A percentile compares a stretch with the other conserved stretches of the same genome.
Conservation (phyloP, 2,797 vertebrate species). For the Enteromius unitaeniatus region DNA sequence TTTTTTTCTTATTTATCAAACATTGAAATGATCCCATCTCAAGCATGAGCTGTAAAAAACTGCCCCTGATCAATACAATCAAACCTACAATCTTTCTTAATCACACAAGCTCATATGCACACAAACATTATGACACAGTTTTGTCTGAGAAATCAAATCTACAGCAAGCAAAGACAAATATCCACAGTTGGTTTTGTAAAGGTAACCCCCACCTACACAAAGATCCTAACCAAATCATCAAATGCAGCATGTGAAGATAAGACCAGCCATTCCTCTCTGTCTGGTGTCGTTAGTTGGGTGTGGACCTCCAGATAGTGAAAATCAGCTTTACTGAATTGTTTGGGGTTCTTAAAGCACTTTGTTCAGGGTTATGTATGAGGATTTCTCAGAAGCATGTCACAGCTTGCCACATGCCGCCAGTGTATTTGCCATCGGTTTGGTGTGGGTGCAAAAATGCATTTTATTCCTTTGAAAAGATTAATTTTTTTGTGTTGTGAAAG, state of each 20-base stretch:
- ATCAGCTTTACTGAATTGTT: slow-evolving; percentile 28
- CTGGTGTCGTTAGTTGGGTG: slow-evolving; percentile 14
- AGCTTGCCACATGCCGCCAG: slow-evolving; percentile 1
- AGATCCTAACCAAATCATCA: background rate
- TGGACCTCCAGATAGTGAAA: slow-evolving; percentile 21
- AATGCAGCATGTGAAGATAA: background rate
- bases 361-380: slow-evolving; percentile 18
- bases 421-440: background rate
- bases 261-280: background rate
- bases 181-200: background rate
- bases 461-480: background rate
- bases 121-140: slow-evolving; percentile 1
- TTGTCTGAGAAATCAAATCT: background rate
- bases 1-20: background rate
- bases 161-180: background rate
- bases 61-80: too few species aligned
- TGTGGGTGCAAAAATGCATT: background rate
- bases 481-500: background rate
- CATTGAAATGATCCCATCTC: background rate
- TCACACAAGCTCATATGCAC: background rate
- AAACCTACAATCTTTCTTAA: background rate
- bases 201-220: background rate
- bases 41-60: background rate
- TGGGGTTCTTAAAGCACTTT: slow-evolving; percentile 28
- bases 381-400: slow-evolving; percentile 13